phyloP scores from a whole-genome alignment of 1,140 invertebrate genomes.

The Vanessa atalanta region DNA sequence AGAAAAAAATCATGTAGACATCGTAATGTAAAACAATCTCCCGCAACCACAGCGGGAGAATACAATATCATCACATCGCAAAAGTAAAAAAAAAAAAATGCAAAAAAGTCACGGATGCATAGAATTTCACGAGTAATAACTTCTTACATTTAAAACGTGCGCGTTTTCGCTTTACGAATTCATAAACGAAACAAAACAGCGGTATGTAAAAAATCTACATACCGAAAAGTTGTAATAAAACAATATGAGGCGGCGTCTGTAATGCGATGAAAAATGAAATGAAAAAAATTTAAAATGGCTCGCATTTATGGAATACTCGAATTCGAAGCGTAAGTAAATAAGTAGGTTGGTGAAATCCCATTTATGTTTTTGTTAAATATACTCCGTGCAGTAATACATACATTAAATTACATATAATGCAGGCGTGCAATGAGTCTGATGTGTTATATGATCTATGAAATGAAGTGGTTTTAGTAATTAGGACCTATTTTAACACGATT shows the following conservation, averaged over 20 bases:
- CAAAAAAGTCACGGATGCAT: slow-evolving; percentile 28
- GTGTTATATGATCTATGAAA: too few species aligned
- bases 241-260: slow-evolving; percentile 60
- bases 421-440: too few species aligned
- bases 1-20: neutral
- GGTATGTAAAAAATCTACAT: slow-evolving; percentile 61
- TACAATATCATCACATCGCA: slow-evolving; percentile 2
- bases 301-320: slow-evolving; percentile 56
- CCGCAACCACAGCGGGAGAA: neutral
- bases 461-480: too few species aligned
- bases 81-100: slow-evolving; percentile 11
- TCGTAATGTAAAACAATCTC: neutral
- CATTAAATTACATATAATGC: too few species aligned
- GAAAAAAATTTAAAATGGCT: slow-evolving; percentile 59
- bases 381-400: neutral
- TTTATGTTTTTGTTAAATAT: slow-evolving; percentile 6
- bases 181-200: slow-evolving; percentile 62
- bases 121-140: slow-evolving; percentile 50
- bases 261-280: slow-evolving; percentile 63
- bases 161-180: slow-evolving; percentile 56
- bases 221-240: slow-evolving; percentile 66
- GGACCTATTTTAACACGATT: too few species aligned
- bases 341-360: neutral
- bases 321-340: slow-evolving; percentile 8
- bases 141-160: slow-evolving; percentile 51